Percentiles rank a stretch among this genome's conserved stretches.
Conservation (phyloP, 2,797 vertebrate species). For the Coregonus suidteri region DNA sequence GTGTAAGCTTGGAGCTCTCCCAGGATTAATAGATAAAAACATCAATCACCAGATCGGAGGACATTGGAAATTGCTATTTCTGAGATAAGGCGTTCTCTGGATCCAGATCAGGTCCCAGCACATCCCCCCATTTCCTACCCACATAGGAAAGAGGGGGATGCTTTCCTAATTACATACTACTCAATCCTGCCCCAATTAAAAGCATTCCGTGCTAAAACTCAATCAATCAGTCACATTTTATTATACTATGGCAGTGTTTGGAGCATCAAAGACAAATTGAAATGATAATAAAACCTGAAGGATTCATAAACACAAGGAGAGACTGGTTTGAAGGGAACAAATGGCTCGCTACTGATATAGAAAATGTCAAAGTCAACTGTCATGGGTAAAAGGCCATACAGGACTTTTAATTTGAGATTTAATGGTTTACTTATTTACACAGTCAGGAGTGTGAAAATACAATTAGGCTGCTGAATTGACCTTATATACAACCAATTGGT, state of each 20-base stretch:
- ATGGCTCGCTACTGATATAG: constrained; percentile 1
- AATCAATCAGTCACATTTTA: constrained; percentile 60
- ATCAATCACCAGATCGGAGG: constrained; percentile 30
- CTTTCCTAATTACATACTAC: constrained; percentile 38
- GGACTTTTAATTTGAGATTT: background rate
- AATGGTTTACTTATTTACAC: constrained; percentile 16
- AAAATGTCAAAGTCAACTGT: constrained; percentile 5
- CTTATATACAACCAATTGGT: background rate
- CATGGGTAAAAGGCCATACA: background rate
- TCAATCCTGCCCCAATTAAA: constrained; percentile 59
- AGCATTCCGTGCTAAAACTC: constrained; percentile 49
- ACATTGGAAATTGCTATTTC: constrained; percentile 15
- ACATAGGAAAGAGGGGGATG: constrained; percentile 14
- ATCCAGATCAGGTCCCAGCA: constrained; percentile 25
- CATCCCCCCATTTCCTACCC: constrained; percentile 2
- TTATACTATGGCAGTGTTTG: constrained; percentile 47
- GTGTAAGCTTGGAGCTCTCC: constrained; percentile 20
- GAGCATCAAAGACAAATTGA: constrained; percentile 25
- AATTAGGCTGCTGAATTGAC: background rate
- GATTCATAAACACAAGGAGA: constrained; percentile 16
- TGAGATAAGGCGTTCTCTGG: constrained; percentile 26
- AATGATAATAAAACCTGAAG: constrained; percentile 36
- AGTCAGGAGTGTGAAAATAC: constrained; percentile 15
- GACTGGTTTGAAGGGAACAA: constrained; percentile 4
- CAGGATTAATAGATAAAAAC: constrained; percentile 41